These are phyloP conservation scores for Grallaria varia DNA, from an alignment of 2,113 vertebrate genomes.

Conservation along the genomic window DNA sequence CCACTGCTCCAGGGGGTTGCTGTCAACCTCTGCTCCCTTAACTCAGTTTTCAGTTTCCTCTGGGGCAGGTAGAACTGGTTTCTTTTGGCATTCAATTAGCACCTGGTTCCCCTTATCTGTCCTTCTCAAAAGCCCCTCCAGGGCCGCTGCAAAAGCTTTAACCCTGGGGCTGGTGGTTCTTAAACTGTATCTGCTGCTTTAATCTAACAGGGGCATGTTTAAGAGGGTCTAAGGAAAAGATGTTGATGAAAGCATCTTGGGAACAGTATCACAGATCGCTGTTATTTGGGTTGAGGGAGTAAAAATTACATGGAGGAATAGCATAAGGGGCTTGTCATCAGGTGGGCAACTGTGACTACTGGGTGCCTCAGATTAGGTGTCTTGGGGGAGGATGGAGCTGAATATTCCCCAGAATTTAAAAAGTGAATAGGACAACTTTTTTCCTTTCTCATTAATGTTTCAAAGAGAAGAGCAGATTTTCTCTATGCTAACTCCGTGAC, in stretches of 20 bases:
- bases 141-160: neutral
- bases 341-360: neutral
- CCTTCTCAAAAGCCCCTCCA: neutral
- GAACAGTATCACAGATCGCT: neutral
- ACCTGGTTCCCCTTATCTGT: neutral
- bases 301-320: neutral
- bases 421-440: neutral
- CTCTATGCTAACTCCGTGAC: neutral
- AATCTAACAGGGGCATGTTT: neutral
- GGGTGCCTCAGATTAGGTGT: neutral
- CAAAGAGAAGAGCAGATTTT: neutral
- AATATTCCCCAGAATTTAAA: neutral
- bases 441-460: neutral
- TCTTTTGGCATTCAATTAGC: neutral
- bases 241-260: neutral
- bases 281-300: neutral
- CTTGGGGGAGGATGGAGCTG: neutral
- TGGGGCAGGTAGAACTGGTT: neutral
- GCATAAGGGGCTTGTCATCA: neutral
- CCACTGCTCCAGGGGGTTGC: neutral
- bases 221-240: neutral
- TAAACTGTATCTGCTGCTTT: neutral
- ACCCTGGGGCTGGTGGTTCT: neutral
- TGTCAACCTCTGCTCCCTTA: neutral
- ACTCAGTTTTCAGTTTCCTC: neutral